phyloP scores from a whole-genome alignment of 2,888 invertebrate species.

The Microdon myrmicae region DNA sequence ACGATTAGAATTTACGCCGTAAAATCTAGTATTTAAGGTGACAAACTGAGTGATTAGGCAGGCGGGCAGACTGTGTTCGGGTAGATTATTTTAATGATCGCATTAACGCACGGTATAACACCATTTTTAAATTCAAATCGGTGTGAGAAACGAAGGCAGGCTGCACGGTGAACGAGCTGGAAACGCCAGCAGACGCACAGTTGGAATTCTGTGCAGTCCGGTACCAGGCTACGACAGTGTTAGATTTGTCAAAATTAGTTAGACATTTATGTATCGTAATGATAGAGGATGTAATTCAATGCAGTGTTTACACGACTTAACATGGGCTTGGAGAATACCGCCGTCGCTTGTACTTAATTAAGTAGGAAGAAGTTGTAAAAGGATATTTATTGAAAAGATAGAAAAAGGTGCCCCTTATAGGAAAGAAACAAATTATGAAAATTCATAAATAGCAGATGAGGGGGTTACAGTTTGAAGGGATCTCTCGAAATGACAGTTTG shows the following conservation, averaged over 20 bases:
- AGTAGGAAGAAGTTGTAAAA: slow-evolving; percentile 2
- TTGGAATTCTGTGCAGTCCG: background rate
- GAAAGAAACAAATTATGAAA: no score
- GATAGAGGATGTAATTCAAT: slow-evolving; percentile 7
- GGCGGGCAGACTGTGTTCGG: background rate
- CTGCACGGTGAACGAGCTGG: background rate
- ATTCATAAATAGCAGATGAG: no score
- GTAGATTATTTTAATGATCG: slow-evolving; percentile 21
- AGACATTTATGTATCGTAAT: slow-evolving; percentile 32
- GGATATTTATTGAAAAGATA: no score
- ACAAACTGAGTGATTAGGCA: slow-evolving; percentile 38
- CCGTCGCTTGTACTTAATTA: slow-evolving; percentile 5
- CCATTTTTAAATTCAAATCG: slow-evolving; percentile 25
- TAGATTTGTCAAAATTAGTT: slow-evolving; percentile 37
- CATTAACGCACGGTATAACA: slow-evolving; percentile 29
- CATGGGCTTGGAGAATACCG: background rate
- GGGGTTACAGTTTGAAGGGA: slow-evolving; percentile 7
- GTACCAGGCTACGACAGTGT: slow-evolving; percentile 2
- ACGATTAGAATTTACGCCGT: slow-evolving; percentile 39
- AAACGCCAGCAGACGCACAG: slow-evolving; percentile 6
- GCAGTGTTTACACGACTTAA: slow-evolving; percentile 2
- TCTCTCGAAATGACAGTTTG: no score
- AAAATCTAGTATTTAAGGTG: slow-evolving; percentile 37
- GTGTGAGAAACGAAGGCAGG: slow-evolving; percentile 1
- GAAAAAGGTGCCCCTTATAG: background rate